Percentiles rank a stretch among this genome's conserved stretches.
These are phyloP conservation scores for Poecilia wingei DNA, from an alignment of 2,797 vertebrate genomes.

Conservation along the genomic window DNA sequence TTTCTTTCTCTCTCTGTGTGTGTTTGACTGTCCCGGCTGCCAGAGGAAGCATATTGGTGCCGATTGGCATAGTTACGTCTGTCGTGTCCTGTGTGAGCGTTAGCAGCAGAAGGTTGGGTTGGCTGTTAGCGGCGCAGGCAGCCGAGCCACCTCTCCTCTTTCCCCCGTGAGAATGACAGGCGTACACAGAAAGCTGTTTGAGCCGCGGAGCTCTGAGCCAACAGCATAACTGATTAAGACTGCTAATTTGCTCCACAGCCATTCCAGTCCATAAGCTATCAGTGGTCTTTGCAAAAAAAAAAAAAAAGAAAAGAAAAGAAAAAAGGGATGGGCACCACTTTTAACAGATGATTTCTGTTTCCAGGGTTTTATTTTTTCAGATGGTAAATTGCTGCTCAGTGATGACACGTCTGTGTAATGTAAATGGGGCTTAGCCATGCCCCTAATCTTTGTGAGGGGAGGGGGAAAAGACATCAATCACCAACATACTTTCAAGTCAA, in stretches of 20 bases:
- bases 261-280: constrained; percentile 55
- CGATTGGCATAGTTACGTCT: constrained; percentile 62
- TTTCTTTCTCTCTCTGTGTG: constrained; percentile 14
- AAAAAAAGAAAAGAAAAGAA: constrained; percentile 12
- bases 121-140: constrained; percentile 53
- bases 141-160: constrained; percentile 60
- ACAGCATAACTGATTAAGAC: constrained; percentile 62
- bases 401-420: constrained; percentile 23
- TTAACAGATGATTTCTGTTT: constrained; percentile 31
- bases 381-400: constrained; percentile 21
- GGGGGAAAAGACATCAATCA: constrained; percentile 14
- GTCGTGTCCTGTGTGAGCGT: constrained; percentile 61
- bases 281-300: constrained; percentile 41
- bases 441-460: neutral
- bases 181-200: constrained; percentile 60
- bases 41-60: constrained; percentile 78
- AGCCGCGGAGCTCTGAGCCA: constrained; percentile 53
- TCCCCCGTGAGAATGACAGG: constrained; percentile 60
- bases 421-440: constrained; percentile 26
- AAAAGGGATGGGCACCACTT: constrained; percentile 22
- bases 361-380: constrained; percentile 1
- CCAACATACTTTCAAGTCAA: constrained; percentile 24
- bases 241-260: constrained; percentile 55
- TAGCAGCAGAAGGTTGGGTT: constrained; percentile 69
- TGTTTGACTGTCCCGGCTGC: constrained; percentile 53